Evolutionary conservation across 1,140 invertebrate species (phyloP).

Genomic region (Sycophaga agraensis): DNA sequence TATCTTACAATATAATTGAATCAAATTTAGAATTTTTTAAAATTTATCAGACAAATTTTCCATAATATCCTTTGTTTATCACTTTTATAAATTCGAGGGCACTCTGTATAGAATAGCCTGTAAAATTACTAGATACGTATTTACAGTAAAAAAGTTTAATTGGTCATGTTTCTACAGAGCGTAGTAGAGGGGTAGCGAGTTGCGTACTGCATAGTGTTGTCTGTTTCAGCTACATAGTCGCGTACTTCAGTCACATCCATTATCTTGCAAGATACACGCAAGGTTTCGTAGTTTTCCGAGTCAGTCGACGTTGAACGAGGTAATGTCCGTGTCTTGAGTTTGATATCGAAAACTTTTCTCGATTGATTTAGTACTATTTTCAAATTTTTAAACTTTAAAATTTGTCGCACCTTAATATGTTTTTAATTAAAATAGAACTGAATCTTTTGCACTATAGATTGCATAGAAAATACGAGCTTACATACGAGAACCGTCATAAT

Average conservation of each 20-base stretch:
- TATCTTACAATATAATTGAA: conserved; percentile 11
- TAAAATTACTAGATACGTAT: conserved; percentile 56
- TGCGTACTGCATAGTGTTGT: conserved; percentile 45
- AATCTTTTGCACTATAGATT: conserved; percentile 31
- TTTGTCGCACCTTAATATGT: conserved; percentile 29
- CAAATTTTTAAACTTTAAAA: conserved; percentile 36
- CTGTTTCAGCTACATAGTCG: conserved; percentile 46
- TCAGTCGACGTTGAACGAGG: conserved; percentile 50
- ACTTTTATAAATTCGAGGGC: conserved; percentile 34
- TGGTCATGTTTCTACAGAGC: conserved; percentile 52
- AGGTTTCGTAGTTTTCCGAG: conserved; percentile 41
- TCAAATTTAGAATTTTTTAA: conserved; percentile 1
- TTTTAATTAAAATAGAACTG: conserved; percentile 31
- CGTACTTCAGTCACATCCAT: conserved; percentile 48
- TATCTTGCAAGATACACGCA: conserved; percentile 45
- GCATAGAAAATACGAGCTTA: conserved; percentile 32
- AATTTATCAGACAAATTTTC: conserved; percentile 11
- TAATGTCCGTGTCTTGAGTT: conserved; percentile 36
- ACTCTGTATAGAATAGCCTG: conserved; percentile 53
- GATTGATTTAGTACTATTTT: conserved; percentile 36
- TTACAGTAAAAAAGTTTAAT: conserved; percentile 58
- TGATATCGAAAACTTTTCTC: conserved; percentile 33
- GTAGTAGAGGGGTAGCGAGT: conserved; percentile 47
- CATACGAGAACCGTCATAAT: conserved; percentile 13
- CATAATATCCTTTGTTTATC: conserved; percentile 2